Evolutionary conservation across 2,888 invertebrate genomes (phyloP).

Genomic region (Caenorhabditis sp.): DNA sequence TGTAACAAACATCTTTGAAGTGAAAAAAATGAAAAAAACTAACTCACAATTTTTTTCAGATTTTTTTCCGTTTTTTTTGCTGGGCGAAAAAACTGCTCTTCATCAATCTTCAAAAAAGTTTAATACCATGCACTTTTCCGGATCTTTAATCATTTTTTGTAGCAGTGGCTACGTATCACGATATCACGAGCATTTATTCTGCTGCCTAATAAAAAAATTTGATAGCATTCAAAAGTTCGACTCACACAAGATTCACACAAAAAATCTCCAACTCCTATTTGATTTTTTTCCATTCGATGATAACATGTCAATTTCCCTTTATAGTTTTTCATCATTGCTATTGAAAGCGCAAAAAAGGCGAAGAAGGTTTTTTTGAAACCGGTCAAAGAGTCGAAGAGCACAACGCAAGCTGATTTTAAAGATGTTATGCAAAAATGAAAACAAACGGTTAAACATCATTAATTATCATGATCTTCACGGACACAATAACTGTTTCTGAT

Average conservation of each 20-base stretch:
- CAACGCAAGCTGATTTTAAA: no score
- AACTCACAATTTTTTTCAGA: background rate
- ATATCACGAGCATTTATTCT: no score
- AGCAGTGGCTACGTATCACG: slow-evolving; percentile 14
- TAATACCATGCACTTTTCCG: slow-evolving; percentile 53
- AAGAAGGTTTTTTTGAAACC: slow-evolving; percentile 35
- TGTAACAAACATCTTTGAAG: background rate
- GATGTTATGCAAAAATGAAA: background rate
- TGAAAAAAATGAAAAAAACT: background rate
- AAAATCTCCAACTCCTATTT: slow-evolving; percentile 15
- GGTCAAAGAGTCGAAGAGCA: slow-evolving; percentile 54
- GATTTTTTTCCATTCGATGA: slow-evolving; percentile 25
- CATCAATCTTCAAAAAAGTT: background rate
- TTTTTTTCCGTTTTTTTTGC: background rate
- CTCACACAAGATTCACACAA: background rate
- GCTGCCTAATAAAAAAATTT: slow-evolving; percentile 1
- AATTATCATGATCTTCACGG: background rate
- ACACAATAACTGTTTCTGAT: background rate
- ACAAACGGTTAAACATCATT: slow-evolving; percentile 22
- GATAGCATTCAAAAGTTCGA: slow-evolving; percentile 7
- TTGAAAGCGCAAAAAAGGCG: slow-evolving; percentile 5
- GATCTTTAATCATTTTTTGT: slow-evolving; percentile 12
- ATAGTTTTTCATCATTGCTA: slow-evolving; percentile 23
- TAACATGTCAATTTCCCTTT: slow-evolving; percentile 23
- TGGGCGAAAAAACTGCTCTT: background rate